These are phyloP conservation scores for Myotis daubentonii DNA, from an alignment of 2,797 vertebrate genomes.

Conservation along the genomic window DNA sequence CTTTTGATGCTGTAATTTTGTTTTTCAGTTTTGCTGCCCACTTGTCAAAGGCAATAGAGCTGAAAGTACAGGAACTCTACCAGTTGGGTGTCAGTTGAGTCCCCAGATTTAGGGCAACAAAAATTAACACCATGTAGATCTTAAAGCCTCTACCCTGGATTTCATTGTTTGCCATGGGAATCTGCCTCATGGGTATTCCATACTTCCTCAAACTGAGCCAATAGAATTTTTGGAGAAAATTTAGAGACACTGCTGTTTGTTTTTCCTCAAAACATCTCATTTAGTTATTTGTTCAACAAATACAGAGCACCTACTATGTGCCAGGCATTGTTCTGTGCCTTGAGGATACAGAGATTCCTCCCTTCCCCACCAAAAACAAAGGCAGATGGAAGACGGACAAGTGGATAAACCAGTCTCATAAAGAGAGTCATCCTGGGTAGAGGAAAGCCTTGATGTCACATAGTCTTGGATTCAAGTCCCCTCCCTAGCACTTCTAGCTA, in stretches of 20 bases:
- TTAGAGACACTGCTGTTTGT: neutral
- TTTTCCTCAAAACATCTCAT: neutral
- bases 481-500: neutral
- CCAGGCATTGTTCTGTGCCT: neutral
- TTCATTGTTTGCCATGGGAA: neutral
- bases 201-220: neutral
- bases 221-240: neutral
- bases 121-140: neutral
- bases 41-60: constrained; percentile 29
- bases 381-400: neutral
- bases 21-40: neutral
- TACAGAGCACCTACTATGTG: neutral
- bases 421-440: neutral
- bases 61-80: neutral
- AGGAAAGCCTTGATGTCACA: neutral
- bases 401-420: neutral
- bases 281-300: neutral
- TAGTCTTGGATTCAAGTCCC: neutral
- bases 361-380: neutral
- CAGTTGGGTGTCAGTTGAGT: neutral
- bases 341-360: neutral
- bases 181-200: neutral
- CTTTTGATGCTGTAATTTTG: constrained; percentile 48
- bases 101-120: neutral
- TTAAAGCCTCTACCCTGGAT: neutral